Conservation (phyloP, 2,113 vertebrate genomes). For the Oryzias curvinotus region DNA sequence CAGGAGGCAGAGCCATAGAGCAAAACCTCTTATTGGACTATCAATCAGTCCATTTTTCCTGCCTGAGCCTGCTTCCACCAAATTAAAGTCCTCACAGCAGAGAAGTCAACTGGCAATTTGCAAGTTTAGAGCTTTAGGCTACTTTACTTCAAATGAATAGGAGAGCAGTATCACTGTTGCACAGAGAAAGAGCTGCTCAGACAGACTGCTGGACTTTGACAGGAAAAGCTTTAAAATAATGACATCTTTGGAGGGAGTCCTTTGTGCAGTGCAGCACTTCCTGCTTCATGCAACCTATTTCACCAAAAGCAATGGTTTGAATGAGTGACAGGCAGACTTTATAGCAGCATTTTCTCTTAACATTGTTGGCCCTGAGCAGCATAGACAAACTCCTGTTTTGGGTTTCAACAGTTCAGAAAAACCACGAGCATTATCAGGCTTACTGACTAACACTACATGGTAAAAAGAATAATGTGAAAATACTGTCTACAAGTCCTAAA, state of each 20-base stretch:
- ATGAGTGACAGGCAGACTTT: too few species aligned
- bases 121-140: constrained; percentile 38
- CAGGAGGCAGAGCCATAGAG: constrained; percentile 24
- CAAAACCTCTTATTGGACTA: constrained; percentile 50
- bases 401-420: too few species aligned
- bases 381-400: background rate
- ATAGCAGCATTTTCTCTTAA: constrained; percentile 8
- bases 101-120: constrained; percentile 44
- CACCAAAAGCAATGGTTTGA: constrained; percentile 24
- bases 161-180: constrained; percentile 28
- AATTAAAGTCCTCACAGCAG: constrained; percentile 16
- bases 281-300: constrained; percentile 39
- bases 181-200: constrained; percentile 39
- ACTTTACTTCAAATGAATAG: constrained; percentile 25
- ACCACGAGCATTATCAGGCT: too few species aligned
- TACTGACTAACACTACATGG: too few species aligned
- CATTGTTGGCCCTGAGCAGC: constrained; percentile 8
- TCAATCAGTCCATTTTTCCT: constrained; percentile 55
- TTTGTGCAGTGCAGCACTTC: constrained; percentile 37
- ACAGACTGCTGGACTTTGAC: constrained; percentile 42
- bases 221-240: constrained; percentile 57
- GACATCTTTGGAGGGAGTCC: constrained; percentile 52
- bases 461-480: too few species aligned
- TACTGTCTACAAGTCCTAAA: too few species aligned
- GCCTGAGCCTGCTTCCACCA: constrained; percentile 19